Conservation (phyloP, 2,797 vertebrate genomes). For the Phataginus tricuspis region DNA sequence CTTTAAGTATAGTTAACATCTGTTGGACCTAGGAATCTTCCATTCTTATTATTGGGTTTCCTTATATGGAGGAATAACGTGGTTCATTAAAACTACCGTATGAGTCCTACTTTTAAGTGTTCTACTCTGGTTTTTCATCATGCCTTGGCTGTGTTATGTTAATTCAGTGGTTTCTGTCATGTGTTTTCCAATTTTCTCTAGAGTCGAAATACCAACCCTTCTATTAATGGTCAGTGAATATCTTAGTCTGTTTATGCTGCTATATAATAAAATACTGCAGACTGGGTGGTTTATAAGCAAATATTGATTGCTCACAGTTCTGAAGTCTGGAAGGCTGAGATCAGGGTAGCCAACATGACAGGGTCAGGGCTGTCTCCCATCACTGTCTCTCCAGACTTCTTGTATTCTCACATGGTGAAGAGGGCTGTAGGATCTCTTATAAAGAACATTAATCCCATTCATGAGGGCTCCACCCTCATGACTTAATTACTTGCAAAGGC, state of each 20-base stretch:
- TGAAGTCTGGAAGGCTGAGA: background rate
- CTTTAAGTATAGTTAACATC: background rate
- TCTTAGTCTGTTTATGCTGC: background rate
- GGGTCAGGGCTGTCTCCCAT: background rate
- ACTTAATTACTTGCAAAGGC: background rate
- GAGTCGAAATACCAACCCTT: background rate
- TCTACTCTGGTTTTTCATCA: background rate
- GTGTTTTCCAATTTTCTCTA: background rate
- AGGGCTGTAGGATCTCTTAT: background rate
- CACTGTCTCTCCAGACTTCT: background rate
- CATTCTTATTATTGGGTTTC: background rate
- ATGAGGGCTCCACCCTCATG: background rate
- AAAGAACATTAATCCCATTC: background rate
- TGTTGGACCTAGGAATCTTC: background rate
- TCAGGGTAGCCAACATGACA: background rate
- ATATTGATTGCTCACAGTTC: background rate
- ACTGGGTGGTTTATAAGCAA: background rate
- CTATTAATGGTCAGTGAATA: background rate
- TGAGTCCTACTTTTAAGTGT: background rate
- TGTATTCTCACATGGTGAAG: background rate
- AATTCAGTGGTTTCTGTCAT: background rate
- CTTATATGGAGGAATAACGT: background rate
- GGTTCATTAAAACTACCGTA: background rate
- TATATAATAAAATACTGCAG: background rate
- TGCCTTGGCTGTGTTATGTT: background rate